Conservation (phyloP, 1,140 invertebrate genomes). For the Dendrolimus punctatus region DNA sequence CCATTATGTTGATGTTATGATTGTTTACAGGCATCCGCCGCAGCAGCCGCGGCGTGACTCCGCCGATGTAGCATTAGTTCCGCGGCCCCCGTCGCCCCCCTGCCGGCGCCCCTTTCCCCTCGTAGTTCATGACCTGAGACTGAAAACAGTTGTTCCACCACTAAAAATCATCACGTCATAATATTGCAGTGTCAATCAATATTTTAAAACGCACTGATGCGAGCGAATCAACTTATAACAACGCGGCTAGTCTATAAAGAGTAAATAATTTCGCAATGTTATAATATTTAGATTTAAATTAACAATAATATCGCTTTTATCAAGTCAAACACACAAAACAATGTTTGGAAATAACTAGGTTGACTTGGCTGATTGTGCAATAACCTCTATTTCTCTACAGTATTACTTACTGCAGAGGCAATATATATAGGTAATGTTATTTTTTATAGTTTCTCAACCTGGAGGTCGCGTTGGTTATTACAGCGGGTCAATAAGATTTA, state of each 20-base stretch:
- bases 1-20: background rate
- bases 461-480: no score
- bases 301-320: no score
- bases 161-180: slow-evolving; percentile 16
- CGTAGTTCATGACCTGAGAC: slow-evolving; percentile 46
- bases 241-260: background rate
- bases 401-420: no score
- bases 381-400: no score
- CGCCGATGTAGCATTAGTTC: slow-evolving; percentile 9
- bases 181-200: background rate
- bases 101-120: slow-evolving; percentile 54
- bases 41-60: slow-evolving; percentile 23
- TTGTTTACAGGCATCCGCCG: background rate
- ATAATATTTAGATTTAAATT: no score
- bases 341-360: no score
- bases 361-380: no score
- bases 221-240: background rate
- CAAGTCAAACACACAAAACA: no score
- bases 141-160: slow-evolving; percentile 20
- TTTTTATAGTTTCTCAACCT: no score
- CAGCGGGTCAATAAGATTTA: no score
- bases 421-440: no score
- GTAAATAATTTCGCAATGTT: no score
- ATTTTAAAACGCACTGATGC: background rate
- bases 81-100: slow-evolving; percentile 20